phyloP scores from a whole-genome alignment of 2,797 vertebrate species.

The Meriones psammophilus region DNA sequence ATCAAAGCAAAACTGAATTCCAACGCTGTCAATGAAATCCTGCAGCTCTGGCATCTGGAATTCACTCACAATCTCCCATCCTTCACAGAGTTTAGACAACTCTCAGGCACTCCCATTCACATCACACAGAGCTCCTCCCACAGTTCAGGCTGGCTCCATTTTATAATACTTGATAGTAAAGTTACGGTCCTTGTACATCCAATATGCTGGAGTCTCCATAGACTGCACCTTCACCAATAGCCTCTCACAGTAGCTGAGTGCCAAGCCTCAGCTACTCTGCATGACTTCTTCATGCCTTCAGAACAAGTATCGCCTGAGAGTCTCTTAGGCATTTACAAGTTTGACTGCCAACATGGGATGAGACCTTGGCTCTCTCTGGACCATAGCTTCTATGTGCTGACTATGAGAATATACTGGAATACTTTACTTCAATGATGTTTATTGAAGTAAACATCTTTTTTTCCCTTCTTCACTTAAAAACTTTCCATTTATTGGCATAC shows the following conservation, averaged over 20 bases:
- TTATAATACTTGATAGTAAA: background rate
- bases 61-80: background rate
- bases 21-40: background rate
- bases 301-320: background rate
- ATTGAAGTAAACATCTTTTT: background rate
- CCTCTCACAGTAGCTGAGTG: background rate
- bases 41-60: background rate
- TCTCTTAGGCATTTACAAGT: too few relatives aligned
- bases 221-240: background rate
- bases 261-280: background rate
- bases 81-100: background rate
- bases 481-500: background rate
- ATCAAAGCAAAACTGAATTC: background rate
- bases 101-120: background rate
- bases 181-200: background rate
- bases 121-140: background rate
- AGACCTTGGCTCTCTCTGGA: background rate
- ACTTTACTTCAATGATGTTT: background rate
- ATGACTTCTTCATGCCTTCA: background rate
- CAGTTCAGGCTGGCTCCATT: background rate
- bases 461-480: background rate
- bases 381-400: background rate
- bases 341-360: background rate
- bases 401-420: background rate
- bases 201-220: background rate